A percentile compares a stretch with the other conserved stretches of the same genome.
phyloP scores from a whole-genome alignment of 2,797 vertebrate genomes.

The Denticeps clupeoides region DNA sequence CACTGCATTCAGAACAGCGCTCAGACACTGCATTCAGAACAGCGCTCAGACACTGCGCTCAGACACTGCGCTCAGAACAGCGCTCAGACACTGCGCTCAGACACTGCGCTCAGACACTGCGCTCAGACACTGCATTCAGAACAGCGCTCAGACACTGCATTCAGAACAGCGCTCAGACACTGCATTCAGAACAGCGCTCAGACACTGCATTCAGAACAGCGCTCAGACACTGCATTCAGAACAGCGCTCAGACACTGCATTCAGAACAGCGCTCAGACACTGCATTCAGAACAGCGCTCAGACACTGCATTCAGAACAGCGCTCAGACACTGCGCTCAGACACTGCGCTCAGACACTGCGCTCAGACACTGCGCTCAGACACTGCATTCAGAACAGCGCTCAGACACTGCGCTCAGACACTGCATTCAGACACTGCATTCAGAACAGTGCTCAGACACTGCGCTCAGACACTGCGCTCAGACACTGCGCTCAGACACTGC shows the following conservation, averaged over 20 bases:
- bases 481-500: too few species aligned
- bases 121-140: conserved; percentile 3
- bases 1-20: background rate
- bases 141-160: background rate
- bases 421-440: background rate
- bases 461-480: conserved; percentile 4
- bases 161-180: background rate
- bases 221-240: conserved; percentile 3
- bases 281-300: conserved; percentile 6
- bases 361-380: too few species aligned
- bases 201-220: background rate
- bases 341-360: background rate
- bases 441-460: background rate
- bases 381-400: background rate
- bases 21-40: conserved; percentile 2
- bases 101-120: too few species aligned
- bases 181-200: conserved; percentile 6
- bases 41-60: background rate
- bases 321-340: conserved; percentile 3
- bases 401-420: conserved; percentile 1
- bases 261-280: background rate
- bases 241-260: background rate
- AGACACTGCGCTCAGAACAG: too few species aligned
- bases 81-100: too few species aligned
- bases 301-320: background rate